Base-by-base conservation (phyloP, 1,140 invertebrate genomes). In the Heliconius melpomene region DNA sequence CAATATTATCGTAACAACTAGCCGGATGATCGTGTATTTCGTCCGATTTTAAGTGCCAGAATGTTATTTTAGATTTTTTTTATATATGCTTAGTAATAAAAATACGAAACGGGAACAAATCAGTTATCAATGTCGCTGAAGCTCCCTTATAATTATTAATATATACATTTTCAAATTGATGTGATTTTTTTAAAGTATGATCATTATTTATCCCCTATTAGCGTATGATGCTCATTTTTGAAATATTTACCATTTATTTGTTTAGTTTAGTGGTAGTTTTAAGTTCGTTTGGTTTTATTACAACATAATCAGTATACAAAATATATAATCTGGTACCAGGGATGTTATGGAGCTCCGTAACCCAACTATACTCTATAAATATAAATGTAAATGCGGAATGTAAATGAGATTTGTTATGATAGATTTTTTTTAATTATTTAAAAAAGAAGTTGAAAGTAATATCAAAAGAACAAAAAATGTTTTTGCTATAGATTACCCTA, bases 211-310 rank as follows among this genome's bases (percentile, higher is more conserved):
- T 91, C 89, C 86, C 81, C 84, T 84, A 85, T 89, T 92, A 90
- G 89, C 91, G 82, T 90, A 86, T 91, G 93, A 92, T 93, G 93
- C 91, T 93, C 92, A 93, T 93, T 91, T 92, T 91, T 87, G 86
- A 88, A 90, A 93, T 93, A 91, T 93, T 90, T 93, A 94, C 91
- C 90, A 91, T 90, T 86, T 90, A 91, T 85, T 88, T 86, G 79
- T 66, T 88, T 90, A 92, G 86, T 88, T 93, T 90, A 88, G 91
- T 85, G 84, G 82, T 89, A 90, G 87, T 82, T 84, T 89, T 94
- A 93, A 92, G 91, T 93, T 93, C 82, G 80, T 89, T 90, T 89
- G 81, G 86, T 89, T 90, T 88, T 52, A 88, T 86, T 87, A 82
- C 72, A 52, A 72, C 80, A 75, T 82, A 84, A 86, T 87, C 78